Percentiles rank a stretch among this genome's conserved stretches.
Conservation (phyloP, 2,888 invertebrate species). For the Orgyia antiqua region DNA sequence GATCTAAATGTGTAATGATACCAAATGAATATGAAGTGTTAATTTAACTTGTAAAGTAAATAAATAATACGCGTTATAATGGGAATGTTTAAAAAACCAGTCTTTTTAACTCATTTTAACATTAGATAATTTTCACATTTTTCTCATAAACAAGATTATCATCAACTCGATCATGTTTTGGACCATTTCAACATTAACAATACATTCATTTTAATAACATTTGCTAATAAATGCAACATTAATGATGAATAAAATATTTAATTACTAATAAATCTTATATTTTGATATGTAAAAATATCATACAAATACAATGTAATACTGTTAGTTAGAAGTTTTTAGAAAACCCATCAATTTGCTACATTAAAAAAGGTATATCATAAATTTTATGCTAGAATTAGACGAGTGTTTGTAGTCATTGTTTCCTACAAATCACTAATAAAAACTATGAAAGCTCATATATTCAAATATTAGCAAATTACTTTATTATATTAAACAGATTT, state of each 20-base stretch:
- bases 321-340: constrained; percentile 3
- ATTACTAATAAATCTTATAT: constrained; percentile 23
- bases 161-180: constrained; percentile 22
- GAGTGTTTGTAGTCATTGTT: not conserved
- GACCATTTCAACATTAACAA: constrained; percentile 43
- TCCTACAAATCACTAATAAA: not conserved
- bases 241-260: constrained; percentile 25
- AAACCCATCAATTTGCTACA: not conserved
- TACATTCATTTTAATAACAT: constrained; percentile 33
- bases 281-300: constrained; percentile 27
- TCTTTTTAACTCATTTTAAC: constrained; percentile 31
- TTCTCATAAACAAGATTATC: constrained; percentile 27
- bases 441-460: not conserved
- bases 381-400: not conserved
- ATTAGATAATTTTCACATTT: constrained; percentile 27
- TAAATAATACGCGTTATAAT: too few species aligned
- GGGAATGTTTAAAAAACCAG: constrained; percentile 38
- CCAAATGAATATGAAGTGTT: too few species aligned
- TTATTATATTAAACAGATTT: not conserved
- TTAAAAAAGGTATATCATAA: too few species aligned
- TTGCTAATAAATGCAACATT: constrained; percentile 27
- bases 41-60: too few species aligned
- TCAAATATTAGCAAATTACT: too few species aligned
- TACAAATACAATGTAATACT: constrained; percentile 26
- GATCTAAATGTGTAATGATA: too few species aligned